These are phyloP conservation scores for Embidobia sp. DNA, from an alignment of 2,888 invertebrate species.

Conservation along the genomic window DNA sequence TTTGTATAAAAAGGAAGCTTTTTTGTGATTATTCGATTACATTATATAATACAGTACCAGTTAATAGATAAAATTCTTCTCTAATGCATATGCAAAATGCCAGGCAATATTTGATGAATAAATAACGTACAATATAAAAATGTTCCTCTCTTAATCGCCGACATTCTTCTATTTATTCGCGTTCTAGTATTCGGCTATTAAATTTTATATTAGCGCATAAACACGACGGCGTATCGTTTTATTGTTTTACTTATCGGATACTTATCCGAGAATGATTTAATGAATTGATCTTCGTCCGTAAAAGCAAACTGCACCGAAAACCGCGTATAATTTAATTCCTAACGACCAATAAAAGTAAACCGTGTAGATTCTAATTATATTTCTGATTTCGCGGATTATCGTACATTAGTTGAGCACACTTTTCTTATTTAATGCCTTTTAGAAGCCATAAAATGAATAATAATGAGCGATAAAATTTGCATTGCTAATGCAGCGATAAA, in stretches of 20 bases:
- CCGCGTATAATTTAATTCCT: slow-evolving; percentile 23
- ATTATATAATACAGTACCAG: too few relatives aligned
- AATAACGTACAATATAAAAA: neutral
- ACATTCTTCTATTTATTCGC: neutral
- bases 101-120: too few relatives aligned
- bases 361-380: slow-evolving; percentile 37
- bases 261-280: slow-evolving; percentile 36
- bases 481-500: slow-evolving; percentile 35
- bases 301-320: slow-evolving; percentile 14
- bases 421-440: slow-evolving; percentile 32
- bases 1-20: too few relatives aligned
- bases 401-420: slow-evolving; percentile 6
- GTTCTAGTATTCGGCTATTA: slow-evolving; percentile 12
- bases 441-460: slow-evolving; percentile 40
- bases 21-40: too few relatives aligned
- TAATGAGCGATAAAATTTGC: slow-evolving; percentile 36
- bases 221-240: slow-evolving; percentile 15
- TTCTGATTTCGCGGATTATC: slow-evolving; percentile 34
- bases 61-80: too few relatives aligned
- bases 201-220: slow-evolving; percentile 29
- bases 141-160: too few relatives aligned
- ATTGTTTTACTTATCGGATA: slow-evolving; percentile 16
- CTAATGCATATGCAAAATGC: too few relatives aligned
- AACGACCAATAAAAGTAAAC: slow-evolving; percentile 44
- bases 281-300: slow-evolving; percentile 36